Base-by-base conservation (phyloP, 2,113 vertebrate genomes). In the Cnemophilus loriae region DNA sequence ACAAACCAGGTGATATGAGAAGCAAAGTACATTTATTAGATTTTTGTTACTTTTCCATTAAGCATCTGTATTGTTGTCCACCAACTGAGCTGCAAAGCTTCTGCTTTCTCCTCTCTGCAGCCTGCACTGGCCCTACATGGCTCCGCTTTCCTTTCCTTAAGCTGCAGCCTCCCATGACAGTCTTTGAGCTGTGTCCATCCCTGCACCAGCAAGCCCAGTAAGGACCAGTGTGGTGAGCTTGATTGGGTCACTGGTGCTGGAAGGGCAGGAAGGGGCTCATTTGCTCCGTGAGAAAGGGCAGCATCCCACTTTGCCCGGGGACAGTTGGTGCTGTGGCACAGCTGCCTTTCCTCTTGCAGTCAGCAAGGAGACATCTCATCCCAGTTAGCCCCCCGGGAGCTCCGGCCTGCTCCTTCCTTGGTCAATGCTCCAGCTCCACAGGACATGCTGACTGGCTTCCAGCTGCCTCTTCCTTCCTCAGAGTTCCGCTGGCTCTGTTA, bases 401-500 rank as follows among this genome's bases (percentile, higher is more conserved):
- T 57, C 37, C 0, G 0, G 13, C 39, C 47, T 28, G 26, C 76
- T 52, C 73, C 60, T 26, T 30, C 41, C 60, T 27, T 35, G 42
- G 33, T 30, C 26, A 11, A 0, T 27, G 33, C 60, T 64, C 20
- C 79, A 32, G n/a, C 80, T 37, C 69, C 41, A 13, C 11, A 52
- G 84, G 79, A 88, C 73, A 12, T 8, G 10, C 44, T 37, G n/a
- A 28, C 73, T 1, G 0, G 14, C 67, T 50, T 60, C 74, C 90
- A 93, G 82, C 67, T 87, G 77, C 85, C 41, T 65, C 82, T 56
- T 85, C 63, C 84, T 91, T 80, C 85, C 86, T 86, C 9, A 0
- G 59, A n/a, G 53, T 26, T 2, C 20, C 3, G 24, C 88, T 80
- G 76, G 46, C 88, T 80, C 42, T 22, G 44, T 13, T 47, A 41